Conservation (phyloP, 2,888 invertebrate species). For the Pachydiplax longipennis region DNA sequence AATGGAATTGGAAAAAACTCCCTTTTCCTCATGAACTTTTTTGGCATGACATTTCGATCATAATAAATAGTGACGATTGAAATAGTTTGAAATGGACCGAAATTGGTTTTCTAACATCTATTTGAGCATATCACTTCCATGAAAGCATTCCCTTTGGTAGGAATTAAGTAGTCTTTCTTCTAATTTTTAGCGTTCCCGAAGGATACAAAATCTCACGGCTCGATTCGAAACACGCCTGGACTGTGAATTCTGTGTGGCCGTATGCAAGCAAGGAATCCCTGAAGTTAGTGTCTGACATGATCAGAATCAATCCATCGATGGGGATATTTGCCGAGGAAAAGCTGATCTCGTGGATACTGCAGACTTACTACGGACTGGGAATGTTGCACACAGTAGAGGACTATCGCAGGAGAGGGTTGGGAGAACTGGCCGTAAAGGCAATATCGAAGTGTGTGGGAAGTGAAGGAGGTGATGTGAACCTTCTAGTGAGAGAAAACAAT, state of each 20-base stretch:
- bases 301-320: background rate
- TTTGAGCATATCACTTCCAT: too few relatives aligned
- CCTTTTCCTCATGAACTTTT: too few relatives aligned
- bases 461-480: background rate
- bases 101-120: too few relatives aligned
- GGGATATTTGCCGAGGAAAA: background rate
- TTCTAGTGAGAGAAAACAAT: background rate
- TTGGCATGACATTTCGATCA: too few relatives aligned
- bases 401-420: background rate
- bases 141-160: too few relatives aligned
- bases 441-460: background rate
- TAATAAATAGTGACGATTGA: too few relatives aligned
- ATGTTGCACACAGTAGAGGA: slow-evolving; percentile 12
- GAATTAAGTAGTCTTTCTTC: too few relatives aligned
- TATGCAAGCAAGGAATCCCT: slow-evolving; percentile 11
- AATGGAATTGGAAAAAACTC: too few relatives aligned
- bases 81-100: too few relatives aligned
- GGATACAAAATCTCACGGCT: background rate
- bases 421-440: background rate
- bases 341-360: slow-evolving; percentile 29
- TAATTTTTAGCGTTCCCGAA: background rate
- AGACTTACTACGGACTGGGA: slow-evolving; percentile 31
- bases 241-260: slow-evolving; percentile 27
- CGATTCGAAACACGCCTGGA: background rate
- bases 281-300: background rate